Base-by-base conservation (phyloP, 2,888 invertebrate genomes). In the Ceramica pisi region DNA sequence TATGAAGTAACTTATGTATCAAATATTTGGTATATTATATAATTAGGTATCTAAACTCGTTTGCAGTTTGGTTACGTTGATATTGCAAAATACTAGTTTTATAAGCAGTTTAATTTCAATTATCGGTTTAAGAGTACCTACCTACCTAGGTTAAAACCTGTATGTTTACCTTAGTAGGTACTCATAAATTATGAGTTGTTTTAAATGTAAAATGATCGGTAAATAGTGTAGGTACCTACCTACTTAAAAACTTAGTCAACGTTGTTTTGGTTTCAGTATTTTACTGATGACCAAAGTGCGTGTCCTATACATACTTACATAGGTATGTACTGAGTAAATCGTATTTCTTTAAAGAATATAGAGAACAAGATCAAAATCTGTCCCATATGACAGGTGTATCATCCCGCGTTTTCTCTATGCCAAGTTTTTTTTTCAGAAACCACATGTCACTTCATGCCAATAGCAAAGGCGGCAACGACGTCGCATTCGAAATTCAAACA, bases 401-500 rank as follows among this genome's bases (percentile, higher is more conserved):
- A 60, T 64, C 77, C 67, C 67, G 41, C n/a, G 35, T 69, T 62
- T 75, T 57, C 50, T 74, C 65, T 70, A 46, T 72, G 51, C 59
- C 41, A 51, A 63, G 70, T 69, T 71, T 81, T 75, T 80, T 88
- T 86, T 87, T 88, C 71, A 75, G 78, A 80, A 83, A 87, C 92
- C 94, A 94, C 92, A 94, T 94, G 94, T 88, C 91, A 91, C 86
- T 86, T 82, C 86, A 88, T 86, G 88, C 79, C 84, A 79, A 67
- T 76, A 72, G 74, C 75, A 79, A 75, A 84, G 80, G 82, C 86
- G 86, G 85, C 78, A 86, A 80, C 89, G 86, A 66, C 86, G 81
- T 86, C 87, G 90, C 89, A 87, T 92, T 92, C 92, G 91, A 92
- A 91, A 91, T 92, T 92, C 88, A 89, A 93, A 92, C 93, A 90